These are phyloP conservation scores for Tonatia bakeri DNA, from an alignment of 2,113 vertebrate species.

Conservation along the genomic window DNA sequence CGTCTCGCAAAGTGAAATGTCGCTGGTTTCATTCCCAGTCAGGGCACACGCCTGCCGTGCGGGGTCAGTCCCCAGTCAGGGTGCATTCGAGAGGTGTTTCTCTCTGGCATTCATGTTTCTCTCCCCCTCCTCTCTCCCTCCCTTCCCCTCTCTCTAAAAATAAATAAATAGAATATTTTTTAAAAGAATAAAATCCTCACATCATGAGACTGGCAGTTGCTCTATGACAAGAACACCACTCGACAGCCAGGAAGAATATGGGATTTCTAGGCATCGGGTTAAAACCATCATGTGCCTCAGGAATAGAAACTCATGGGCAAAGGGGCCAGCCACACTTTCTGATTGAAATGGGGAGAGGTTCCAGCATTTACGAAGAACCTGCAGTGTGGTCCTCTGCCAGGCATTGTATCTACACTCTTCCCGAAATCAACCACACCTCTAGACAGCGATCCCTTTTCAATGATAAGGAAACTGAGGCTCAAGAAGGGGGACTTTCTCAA, in stretches of 20 bases:
- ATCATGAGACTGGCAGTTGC: not conserved
- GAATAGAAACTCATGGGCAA: not conserved
- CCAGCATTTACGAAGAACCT: not conserved
- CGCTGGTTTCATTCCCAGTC: no score
- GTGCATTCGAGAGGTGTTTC: no score
- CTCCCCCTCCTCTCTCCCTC: no score
- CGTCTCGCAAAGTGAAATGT: no score
- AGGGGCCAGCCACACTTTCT: conserved; percentile 16
- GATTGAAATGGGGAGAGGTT: not conserved
- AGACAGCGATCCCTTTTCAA: not conserved
- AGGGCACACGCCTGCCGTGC: no score
- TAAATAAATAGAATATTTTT: no score
- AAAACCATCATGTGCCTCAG: not conserved
- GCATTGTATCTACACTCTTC: not conserved
- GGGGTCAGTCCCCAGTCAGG: no score
- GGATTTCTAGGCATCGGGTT: conserved; percentile 25
- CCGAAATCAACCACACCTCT: not conserved
- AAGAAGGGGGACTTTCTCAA: not conserved
- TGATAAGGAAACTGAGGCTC: not conserved
- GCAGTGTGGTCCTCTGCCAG: not conserved
- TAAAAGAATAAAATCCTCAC: not conserved
- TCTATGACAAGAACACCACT: not conserved
- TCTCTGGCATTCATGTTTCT: no score
- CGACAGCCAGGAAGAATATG: not conserved
- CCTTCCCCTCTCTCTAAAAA: no score